Percentiles rank a stretch among this genome's conserved stretches.
These are phyloP conservation scores for Lithobates sylvaticus DNA, from an alignment of 2,797 vertebrate species.

Conservation along the genomic window DNA sequence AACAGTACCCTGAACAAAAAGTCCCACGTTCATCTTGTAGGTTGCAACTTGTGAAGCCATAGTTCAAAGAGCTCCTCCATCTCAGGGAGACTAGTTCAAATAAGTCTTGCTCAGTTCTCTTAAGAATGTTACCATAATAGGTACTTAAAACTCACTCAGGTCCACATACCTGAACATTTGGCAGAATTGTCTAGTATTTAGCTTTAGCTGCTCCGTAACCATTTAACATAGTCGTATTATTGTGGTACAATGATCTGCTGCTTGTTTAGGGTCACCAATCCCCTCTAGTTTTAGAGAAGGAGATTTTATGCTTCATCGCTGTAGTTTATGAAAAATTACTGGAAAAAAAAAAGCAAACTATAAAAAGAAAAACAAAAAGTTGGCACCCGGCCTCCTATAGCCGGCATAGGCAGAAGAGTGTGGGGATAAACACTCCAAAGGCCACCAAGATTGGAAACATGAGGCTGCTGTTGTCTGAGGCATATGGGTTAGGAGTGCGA, in stretches of 20 bases:
- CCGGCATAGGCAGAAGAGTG: conserved; percentile 98
- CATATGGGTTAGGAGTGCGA: conserved; percentile 95
- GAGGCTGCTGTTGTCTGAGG: conserved; percentile 99
- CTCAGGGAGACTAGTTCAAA: neutral
- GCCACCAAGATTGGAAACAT: conserved; percentile 99
- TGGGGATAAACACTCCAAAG: conserved; percentile 98
- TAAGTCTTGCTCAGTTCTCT: conserved; percentile 26
- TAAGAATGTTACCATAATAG: neutral
- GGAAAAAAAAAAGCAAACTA: neutral
- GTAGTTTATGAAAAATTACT: conserved; percentile 37
- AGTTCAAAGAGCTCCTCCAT: conserved; percentile 20
- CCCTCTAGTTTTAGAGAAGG: neutral
- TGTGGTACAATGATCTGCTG: conserved; percentile 5
- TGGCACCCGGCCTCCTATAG: conserved; percentile 82
- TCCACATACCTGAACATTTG: conserved; percentile 17
- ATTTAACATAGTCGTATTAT: conserved; percentile 20
- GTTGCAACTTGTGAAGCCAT: conserved; percentile 2
- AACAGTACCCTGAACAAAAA: conserved; percentile 42
- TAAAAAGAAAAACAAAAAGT: conserved; percentile 4
- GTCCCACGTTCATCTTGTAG: conserved; percentile 17
- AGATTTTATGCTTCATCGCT: conserved; percentile 23
- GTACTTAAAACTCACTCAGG: conserved; percentile 8
- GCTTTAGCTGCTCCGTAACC: conserved; percentile 24
- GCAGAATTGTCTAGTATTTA: neutral
- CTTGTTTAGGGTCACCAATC: conserved; percentile 9